Evolutionary conservation across 2,888 invertebrate species (phyloP).

Genomic region (Dromius quadrimaculatus): DNA sequence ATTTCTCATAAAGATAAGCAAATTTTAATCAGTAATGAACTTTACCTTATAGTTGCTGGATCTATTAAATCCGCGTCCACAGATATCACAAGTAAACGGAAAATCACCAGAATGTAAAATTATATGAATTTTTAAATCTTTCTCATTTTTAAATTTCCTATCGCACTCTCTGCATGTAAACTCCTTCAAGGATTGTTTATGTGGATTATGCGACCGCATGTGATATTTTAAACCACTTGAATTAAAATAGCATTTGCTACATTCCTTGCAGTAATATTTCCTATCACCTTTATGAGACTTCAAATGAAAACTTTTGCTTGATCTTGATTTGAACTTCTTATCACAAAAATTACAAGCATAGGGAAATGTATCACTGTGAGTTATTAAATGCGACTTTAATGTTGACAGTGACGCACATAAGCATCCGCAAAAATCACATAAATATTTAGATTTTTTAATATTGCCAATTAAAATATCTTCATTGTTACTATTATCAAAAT

Average conservation of each 20-base stretch:
- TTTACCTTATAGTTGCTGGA: conserved; percentile 36
- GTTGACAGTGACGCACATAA: conserved; percentile 3
- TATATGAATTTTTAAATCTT: conserved; percentile 25
- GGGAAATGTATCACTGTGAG: background rate
- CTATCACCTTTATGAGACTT: conserved; percentile 6
- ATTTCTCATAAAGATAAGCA: conserved; percentile 4
- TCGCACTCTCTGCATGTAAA: conserved; percentile 23
- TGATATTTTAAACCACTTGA: conserved; percentile 30
- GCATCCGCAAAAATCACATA: conserved; percentile 16
- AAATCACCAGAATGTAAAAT: conserved; percentile 31
- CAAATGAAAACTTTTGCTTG: conserved; percentile 9
- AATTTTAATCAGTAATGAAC: conserved; percentile 1
- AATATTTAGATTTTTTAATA: conserved; percentile 8
- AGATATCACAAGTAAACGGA: conserved; percentile 14
- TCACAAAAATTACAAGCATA: conserved; percentile 16
- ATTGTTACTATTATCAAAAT: background rate
- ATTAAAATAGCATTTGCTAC: conserved; percentile 20
- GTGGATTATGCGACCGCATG: conserved; percentile 10
- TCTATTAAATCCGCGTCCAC: conserved; percentile 12
- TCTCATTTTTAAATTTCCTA: conserved; percentile 19
- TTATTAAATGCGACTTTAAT: conserved; percentile 20
- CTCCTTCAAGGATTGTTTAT: background rate
- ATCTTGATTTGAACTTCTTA: conserved; percentile 20
- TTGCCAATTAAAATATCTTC: background rate
- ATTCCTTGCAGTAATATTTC: conserved; percentile 6